A percentile compares a stretch with the other conserved stretches of the same genome.
Evolutionary conservation across 2,113 vertebrate genomes (phyloP).

Genomic region (Colaptes auratus): DNA sequence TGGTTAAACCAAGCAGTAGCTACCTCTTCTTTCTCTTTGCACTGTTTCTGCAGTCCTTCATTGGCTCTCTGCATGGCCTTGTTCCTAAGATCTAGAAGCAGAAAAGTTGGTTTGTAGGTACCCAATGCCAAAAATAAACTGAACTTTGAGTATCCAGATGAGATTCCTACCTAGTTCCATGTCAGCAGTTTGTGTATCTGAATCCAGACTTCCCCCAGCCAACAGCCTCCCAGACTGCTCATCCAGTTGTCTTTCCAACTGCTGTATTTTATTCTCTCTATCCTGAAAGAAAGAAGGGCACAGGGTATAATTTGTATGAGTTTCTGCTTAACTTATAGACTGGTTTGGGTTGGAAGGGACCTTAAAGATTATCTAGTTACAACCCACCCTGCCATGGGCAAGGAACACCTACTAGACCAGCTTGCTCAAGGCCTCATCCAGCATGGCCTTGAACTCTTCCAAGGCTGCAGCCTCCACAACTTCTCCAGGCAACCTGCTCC

Average conservation of each 20-base stretch:
- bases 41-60: slow-evolving; percentile 71
- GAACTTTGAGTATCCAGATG: neutral
- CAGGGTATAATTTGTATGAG: neutral
- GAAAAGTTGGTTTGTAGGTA: neutral
- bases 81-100: neutral
- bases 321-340: neutral
- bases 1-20: neutral
- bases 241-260: slow-evolving; percentile 59
- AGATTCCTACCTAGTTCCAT: slow-evolving; percentile 37
- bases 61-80: neutral
- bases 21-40: slow-evolving; percentile 86
- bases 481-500: too few species aligned
- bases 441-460: too few species aligned
- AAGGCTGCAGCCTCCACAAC: too few species aligned
- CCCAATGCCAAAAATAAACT: neutral
- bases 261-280: slow-evolving; percentile 64
- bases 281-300: slow-evolving; percentile 22
- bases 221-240: slow-evolving; percentile 26
- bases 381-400: too few species aligned
- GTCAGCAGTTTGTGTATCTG: neutral
- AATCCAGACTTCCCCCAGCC: neutral
- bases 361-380: too few species aligned
- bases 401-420: too few species aligned
- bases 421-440: too few species aligned
- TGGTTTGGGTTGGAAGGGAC: too few species aligned